Evolutionary conservation across 2,113 vertebrate species (phyloP), one percentile per base, ranked within the genome.

Genomic region (Mastomys coucha): DNA sequence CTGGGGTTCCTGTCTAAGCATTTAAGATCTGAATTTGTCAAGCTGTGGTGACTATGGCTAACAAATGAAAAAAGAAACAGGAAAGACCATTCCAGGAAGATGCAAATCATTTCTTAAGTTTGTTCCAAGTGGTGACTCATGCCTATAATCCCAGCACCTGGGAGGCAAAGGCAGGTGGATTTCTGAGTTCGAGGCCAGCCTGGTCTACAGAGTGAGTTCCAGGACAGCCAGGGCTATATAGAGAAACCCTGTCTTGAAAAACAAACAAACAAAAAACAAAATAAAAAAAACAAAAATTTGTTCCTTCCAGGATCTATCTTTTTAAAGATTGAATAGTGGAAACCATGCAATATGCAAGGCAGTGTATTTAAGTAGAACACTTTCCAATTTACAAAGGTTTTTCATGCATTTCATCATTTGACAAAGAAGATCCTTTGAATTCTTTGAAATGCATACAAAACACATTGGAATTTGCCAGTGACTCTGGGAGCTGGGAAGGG

Each of bases 401-500:
- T 56, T 51, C 12, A 65, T 93, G 36, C 26, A 85, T 95, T 96
- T 94, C 49, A 91, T 93, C 69, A 86, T 33, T 22, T 53, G 81
- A 2, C 88, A 94, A 96, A 70, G 49, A 89, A 94, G 97, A 93
- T 45, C 67, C 65, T 91, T 97, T 87, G 80, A 95, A 89, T 95
- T 89, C 96, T 98, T 97, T 97, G 97, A 98, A 96, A 95, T 53
- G 85, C 81, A 17, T 53, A 87, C 39, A 97, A 94, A 97, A 73
- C 95, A 49, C 91, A 39, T 63, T 97, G 95, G 97, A 96, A 98
- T 98, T 97, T 97, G 93, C 22, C 98, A 96, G 93, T 90, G 97
- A 95, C 90, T 97, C 60, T 96, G 98, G 94, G 0, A 73, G 96
- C 60, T 87, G 94, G 89, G 89, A 90, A 97, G 95, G 94, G 96